These are phyloP conservation scores for Edolisoma coerulescens DNA, from an alignment of 2,113 vertebrate genomes.

Conservation along the genomic window DNA sequence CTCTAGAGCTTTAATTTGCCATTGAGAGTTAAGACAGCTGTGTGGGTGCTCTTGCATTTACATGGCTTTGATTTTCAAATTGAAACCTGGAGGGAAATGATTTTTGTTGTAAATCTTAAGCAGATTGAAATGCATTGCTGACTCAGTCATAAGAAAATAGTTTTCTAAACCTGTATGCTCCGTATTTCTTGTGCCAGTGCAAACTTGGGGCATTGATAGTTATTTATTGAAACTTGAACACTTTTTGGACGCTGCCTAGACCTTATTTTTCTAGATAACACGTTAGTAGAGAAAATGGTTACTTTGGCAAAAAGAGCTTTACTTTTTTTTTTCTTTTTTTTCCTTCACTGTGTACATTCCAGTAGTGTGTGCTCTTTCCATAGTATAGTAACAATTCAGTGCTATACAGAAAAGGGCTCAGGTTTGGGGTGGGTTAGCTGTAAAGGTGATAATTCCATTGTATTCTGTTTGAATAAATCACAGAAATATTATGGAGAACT, in stretches of 20 bases:
- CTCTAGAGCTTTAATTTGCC: slow-evolving; percentile 59
- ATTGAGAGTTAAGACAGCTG: slow-evolving; percentile 1
- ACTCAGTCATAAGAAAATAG: slow-evolving; percentile 6
- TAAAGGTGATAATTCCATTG: slow-evolving; percentile 17
- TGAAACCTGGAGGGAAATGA: neutral
- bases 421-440: neutral
- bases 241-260: slow-evolving; percentile 53
- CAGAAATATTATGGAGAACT: slow-evolving; percentile 35
- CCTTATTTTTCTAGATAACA: slow-evolving; percentile 71
- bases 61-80: neutral
- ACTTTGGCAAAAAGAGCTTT: slow-evolving; percentile 43
- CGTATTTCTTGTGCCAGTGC: slow-evolving; percentile 55
- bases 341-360: slow-evolving; percentile 67
- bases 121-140: slow-evolving; percentile 13
- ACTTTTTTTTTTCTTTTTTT: neutral
- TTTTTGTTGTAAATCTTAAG: slow-evolving; percentile 23
- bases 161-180: slow-evolving; percentile 30
- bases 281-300: neutral
- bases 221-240: slow-evolving; percentile 72
- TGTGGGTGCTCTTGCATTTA: slow-evolving; percentile 5
- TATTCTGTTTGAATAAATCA: slow-evolving; percentile 52
- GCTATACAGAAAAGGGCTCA: slow-evolving; percentile 65
- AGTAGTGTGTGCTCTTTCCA: slow-evolving; percentile 24
- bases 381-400: slow-evolving; percentile 15
- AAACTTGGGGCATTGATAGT: slow-evolving; percentile 57